phyloP scores from a whole-genome alignment of 2,888 invertebrate species.

The Tetanocera ferruginea region DNA sequence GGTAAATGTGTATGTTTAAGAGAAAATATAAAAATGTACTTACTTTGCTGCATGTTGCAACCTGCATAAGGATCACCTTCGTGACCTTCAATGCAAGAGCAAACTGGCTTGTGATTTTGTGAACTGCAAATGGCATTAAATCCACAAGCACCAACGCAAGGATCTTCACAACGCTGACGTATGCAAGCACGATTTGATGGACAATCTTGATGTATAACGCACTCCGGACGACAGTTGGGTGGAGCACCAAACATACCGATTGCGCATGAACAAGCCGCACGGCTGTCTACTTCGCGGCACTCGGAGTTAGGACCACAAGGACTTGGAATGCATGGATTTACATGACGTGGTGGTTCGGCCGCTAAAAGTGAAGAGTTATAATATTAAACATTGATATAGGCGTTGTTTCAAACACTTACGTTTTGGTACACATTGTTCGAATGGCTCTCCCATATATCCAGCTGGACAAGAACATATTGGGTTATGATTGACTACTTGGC shows the following conservation, averaged over 20 bases:
- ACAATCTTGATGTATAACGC: constrained; percentile 81
- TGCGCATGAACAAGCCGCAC: constrained; percentile 82
- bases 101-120: constrained; percentile 80
- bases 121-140: constrained; percentile 79
- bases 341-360: constrained; percentile 69
- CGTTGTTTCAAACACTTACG: constrained; percentile 57
- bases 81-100: constrained; percentile 78
- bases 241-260: constrained; percentile 83
- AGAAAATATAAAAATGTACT: constrained; percentile 64
- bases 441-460: constrained; percentile 82
- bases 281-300: constrained; percentile 77
- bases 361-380: constrained; percentile 59
- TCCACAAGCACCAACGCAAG: constrained; percentile 83
- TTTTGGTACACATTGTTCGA: constrained; percentile 75
- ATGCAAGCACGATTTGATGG: constrained; percentile 80
- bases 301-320: constrained; percentile 85
- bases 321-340: constrained; percentile 78
- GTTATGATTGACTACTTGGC: constrained; percentile 84
- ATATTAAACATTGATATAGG: too few species aligned
- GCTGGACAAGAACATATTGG: constrained; percentile 82
- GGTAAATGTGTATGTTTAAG: not conserved
- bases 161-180: constrained; percentile 79
- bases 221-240: constrained; percentile 83
- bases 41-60: constrained; percentile 76
- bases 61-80: constrained; percentile 86